Conservation (phyloP, 1,140 invertebrate species). For the Drosophila auraria region DNA sequence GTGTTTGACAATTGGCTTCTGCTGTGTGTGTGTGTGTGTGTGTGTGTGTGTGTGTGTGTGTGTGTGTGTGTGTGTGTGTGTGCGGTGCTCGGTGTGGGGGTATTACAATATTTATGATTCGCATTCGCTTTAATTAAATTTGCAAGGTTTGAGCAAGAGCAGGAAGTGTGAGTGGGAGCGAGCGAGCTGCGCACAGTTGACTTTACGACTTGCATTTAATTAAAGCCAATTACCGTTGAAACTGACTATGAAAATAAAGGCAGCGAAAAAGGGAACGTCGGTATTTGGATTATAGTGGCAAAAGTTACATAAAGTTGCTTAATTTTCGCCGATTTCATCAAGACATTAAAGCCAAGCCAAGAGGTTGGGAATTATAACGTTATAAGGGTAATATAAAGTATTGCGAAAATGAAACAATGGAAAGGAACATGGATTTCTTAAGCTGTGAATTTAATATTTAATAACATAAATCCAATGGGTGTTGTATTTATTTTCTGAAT, state of each 20-base stretch:
- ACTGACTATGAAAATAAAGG: constrained; percentile 19
- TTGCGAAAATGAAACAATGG: no score
- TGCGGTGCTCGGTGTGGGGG: constrained; percentile 4
- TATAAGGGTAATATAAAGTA: neutral
- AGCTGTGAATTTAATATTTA: no score
- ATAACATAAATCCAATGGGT: no score
- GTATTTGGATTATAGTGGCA: constrained; percentile 13
- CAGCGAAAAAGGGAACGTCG: neutral
- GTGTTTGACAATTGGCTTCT: constrained; percentile 49
- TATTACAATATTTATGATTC: constrained; percentile 77
- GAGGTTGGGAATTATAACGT: neutral
- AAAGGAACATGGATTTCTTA: no score
- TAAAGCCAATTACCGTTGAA: constrained; percentile 66
- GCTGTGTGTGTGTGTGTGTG: neutral
- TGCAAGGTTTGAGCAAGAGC: constrained; percentile 27
- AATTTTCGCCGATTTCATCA: neutral
- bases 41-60: neutral
- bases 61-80: neutral
- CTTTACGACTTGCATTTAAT: constrained; percentile 79
- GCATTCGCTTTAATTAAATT: constrained; percentile 76
- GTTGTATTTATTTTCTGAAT: no score
- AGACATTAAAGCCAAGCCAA: neutral
- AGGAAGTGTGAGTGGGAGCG: neutral
- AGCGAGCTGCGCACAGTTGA: constrained; percentile 54
- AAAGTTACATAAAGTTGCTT: neutral